These are phyloP conservation scores for Drosophila anomalata DNA, from an alignment of 2,888 invertebrate genomes.

Conservation along the genomic window DNA sequence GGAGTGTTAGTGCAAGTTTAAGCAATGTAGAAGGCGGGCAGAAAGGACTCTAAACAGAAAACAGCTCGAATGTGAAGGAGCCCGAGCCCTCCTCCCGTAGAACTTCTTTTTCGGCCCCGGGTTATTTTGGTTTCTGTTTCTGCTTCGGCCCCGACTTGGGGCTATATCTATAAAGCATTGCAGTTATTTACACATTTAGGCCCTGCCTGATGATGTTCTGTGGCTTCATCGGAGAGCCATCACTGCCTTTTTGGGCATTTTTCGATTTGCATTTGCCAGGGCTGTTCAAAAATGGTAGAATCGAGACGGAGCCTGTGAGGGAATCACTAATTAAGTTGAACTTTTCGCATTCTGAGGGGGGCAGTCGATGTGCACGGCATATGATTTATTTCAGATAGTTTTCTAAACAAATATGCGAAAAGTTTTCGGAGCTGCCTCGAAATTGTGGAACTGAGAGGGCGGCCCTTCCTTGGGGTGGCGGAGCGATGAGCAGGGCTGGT, in stretches of 20 bases:
- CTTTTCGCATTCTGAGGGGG: conserved; percentile 63
- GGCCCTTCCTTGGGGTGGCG: too few species aligned
- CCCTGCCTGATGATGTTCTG: conserved; percentile 1
- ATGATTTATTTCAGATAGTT: conserved; percentile 68
- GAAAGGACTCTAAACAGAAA: conserved; percentile 14
- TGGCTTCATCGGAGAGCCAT: conserved; percentile 19
- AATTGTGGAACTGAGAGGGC: too few species aligned
- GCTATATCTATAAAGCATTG: conserved; percentile 41
- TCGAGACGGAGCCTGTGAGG: conserved; percentile 9
- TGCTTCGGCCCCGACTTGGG: not conserved
- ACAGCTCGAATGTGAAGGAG: not conserved
- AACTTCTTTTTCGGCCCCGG: conserved; percentile 19
- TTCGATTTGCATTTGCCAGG: not conserved
- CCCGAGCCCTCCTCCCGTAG: not conserved
- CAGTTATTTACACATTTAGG: conserved; percentile 55
- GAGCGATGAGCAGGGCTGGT: not conserved
- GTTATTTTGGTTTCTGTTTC: conserved; percentile 2
- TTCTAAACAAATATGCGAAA: conserved; percentile 54
- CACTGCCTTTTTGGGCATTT: conserved; percentile 48
- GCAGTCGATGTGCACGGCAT: conserved; percentile 46
- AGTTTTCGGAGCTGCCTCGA: conserved; percentile 25
- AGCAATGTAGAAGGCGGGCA: conserved; percentile 25
- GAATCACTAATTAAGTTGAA: conserved; percentile 63
- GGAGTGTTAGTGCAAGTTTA: conserved; percentile 17
- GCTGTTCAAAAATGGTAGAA: not conserved